These are phyloP conservation scores for Lipophrys pholis DNA, from an alignment of 2,113 vertebrate genomes.

Conservation along the genomic window DNA sequence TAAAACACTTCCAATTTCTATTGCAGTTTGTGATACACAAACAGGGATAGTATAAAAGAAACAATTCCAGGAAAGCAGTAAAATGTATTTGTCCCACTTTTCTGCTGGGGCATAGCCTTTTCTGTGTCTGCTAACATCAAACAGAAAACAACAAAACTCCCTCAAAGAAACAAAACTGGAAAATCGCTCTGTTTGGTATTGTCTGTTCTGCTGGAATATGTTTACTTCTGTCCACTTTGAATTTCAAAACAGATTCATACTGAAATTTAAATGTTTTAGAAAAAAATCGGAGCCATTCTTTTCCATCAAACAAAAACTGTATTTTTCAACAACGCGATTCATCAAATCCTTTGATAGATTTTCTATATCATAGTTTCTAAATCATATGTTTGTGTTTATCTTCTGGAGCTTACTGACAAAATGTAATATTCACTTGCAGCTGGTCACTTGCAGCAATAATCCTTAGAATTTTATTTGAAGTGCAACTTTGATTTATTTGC, in stretches of 20 bases:
- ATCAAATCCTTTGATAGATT: not conserved
- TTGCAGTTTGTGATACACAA: constrained; percentile 33
- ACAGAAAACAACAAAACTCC: constrained; percentile 14
- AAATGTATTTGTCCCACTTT: not conserved
- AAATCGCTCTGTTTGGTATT: constrained; percentile 3
- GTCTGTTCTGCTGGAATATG: not conserved
- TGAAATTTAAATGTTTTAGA: not conserved
- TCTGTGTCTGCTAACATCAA: constrained; percentile 7
- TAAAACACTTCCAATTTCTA: constrained; percentile 57
- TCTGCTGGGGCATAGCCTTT: constrained; percentile 1
- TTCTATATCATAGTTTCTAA: too few relatives aligned
- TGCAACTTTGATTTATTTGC: constrained; percentile 5
- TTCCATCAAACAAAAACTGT: not conserved
- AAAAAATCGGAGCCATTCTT: not conserved
- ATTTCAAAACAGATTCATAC: constrained; percentile 1
- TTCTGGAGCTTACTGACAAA: too few relatives aligned
- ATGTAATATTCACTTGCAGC: too few relatives aligned
- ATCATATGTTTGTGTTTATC: not conserved
- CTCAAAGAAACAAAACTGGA: not conserved
- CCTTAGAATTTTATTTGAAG: not conserved
- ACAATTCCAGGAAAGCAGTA: constrained; percentile 21
- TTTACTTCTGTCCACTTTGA: not conserved
- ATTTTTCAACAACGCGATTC: not conserved
- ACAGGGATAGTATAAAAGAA: constrained; percentile 7
- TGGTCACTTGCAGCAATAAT: too few relatives aligned